Evolutionary conservation across 1,140 invertebrate species (phyloP).

Genomic region (Drosophila kurseongensis): DNA sequence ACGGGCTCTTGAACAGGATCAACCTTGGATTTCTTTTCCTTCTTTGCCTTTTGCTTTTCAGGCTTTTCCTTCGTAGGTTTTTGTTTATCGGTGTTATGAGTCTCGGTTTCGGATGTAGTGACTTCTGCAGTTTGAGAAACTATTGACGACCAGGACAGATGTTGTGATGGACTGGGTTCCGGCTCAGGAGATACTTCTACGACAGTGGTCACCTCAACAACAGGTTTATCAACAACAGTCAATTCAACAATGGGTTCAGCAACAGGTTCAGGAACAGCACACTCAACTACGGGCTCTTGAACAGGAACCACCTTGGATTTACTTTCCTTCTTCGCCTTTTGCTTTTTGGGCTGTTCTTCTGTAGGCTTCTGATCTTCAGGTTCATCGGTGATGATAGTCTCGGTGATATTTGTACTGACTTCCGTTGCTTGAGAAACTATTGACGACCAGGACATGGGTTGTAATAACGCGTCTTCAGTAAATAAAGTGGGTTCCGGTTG

Average conservation of each 20-base stretch:
- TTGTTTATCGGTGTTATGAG: not conserved
- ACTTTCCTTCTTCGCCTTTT: slow-evolving; percentile 43
- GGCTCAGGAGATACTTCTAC: not conserved
- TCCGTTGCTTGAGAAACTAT: too few species aligned
- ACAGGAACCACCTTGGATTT: slow-evolving; percentile 5
- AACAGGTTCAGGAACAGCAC: not conserved
- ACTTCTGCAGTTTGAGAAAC: slow-evolving; percentile 11
- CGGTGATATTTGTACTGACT: too few species aligned
- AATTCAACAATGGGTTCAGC: slow-evolving; percentile 5
- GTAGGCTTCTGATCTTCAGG: not conserved
- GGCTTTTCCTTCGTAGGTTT: slow-evolving; percentile 32
- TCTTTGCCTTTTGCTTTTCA: slow-evolving; percentile 9
- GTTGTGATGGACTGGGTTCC: not conserved
- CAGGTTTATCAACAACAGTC: not conserved
- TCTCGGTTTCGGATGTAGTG: not conserved
- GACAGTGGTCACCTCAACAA: not conserved
- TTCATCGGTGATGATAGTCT: slow-evolving; percentile 1
- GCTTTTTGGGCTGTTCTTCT: slow-evolving; percentile 44
- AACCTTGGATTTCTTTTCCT: slow-evolving; percentile 32
- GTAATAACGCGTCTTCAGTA: too few species aligned
- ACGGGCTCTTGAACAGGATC: slow-evolving; percentile 4
- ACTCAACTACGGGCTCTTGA: not conserved
- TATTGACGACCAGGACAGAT: slow-evolving; percentile 11
- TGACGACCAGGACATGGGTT: too few species aligned
- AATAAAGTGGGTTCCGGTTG: too few species aligned